Evolutionary conservation across 2,888 invertebrate species (phyloP).

Genomic region (Seladonia tumulorum): DNA sequence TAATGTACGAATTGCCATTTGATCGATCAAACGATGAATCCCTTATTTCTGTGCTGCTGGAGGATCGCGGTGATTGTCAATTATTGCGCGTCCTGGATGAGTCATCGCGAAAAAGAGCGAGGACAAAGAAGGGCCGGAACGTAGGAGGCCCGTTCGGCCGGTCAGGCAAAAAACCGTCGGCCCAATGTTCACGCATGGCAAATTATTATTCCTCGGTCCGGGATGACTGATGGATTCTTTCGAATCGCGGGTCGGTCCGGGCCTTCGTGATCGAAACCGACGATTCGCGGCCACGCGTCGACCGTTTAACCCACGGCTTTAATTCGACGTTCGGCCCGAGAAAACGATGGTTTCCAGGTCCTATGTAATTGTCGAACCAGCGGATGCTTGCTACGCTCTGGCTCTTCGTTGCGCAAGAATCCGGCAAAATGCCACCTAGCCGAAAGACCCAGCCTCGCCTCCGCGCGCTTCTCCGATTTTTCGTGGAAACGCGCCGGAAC

Average conservation of each 20-base stretch:
- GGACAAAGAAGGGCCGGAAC: background rate
- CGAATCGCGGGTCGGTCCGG: background rate
- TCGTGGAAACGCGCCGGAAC: slow-evolving; percentile 7
- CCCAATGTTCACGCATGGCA: slow-evolving; percentile 19
- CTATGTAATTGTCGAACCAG: slow-evolving; percentile 28
- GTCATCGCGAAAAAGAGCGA: background rate
- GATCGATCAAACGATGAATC: too few species aligned
- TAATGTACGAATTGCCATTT: too few species aligned
- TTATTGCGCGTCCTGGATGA: slow-evolving; percentile 9
- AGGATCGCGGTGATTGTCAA: background rate
- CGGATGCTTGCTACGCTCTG: background rate
- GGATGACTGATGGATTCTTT: slow-evolving; percentile 25
- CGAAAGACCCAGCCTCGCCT: background rate
- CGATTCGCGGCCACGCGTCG: slow-evolving; percentile 23
- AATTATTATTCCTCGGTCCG: slow-evolving; percentile 28
- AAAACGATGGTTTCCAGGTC: slow-evolving; percentile 18
- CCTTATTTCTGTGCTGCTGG: too few species aligned
- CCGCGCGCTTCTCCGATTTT: slow-evolving; percentile 15
- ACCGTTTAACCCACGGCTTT: slow-evolving; percentile 23
- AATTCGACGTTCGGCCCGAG: slow-evolving; percentile 14
- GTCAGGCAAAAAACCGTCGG: slow-evolving; percentile 1
- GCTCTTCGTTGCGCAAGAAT: slow-evolving; percentile 26
- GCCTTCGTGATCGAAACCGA: slow-evolving; percentile 23
- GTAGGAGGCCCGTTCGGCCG: background rate
- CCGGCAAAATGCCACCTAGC: slow-evolving; percentile 3